Base-by-base conservation (phyloP, 2,797 vertebrate genomes). In the Tenualosa thibaudeaui region DNA sequence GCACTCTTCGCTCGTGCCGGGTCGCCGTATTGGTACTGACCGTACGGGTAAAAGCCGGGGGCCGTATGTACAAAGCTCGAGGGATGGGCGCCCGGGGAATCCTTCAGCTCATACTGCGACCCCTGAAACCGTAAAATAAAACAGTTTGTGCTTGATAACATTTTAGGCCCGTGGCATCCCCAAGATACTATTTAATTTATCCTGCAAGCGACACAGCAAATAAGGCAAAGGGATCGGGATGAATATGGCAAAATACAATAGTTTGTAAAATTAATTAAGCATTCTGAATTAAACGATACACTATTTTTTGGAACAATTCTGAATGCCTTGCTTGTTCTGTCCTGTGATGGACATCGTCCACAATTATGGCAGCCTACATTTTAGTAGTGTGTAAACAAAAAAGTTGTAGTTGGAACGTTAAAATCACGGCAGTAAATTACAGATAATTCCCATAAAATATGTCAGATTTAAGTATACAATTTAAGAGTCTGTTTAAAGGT, bases 61-160 rank as follows among this genome's bases (percentile, higher is more conserved):
- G 98, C 96, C 2, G 97, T 94, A 91, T 99, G 98, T 81, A 98
- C 96, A 88, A 99, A 97, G 37, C 97, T 96, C 84, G 96, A 94
- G 0, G 97, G 96, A 89, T 99, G 98, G 85, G 97, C 97, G 1
- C 97, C 98, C 1, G 97, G 97, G 87, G 96, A 97, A 88, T 99
- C 98, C 94, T 99, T 99, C 91, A 99, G 88, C 92, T 99, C 98
- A 65, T 99, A 99, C 91, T 99, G 98, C 22, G 98, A 97, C 86
- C 98, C 97, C 98, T 99, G 94, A 86, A 65, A 68, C 2, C 46
- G 24, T 15, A 65, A 19, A 43, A n/a, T 13, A n/a, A 54, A 13
- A 60, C n/a, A 62, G 58, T 62, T 62, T 9, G 9, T 62, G 58
- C 6, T 24, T 62, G n/a, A 62, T 62, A 78, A 43, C 17, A 46